Evolutionary conservation across 2,113 vertebrate genomes (phyloP), one percentile per base, ranked within the genome.

Genomic region (Sclerurus mexicanus): DNA sequence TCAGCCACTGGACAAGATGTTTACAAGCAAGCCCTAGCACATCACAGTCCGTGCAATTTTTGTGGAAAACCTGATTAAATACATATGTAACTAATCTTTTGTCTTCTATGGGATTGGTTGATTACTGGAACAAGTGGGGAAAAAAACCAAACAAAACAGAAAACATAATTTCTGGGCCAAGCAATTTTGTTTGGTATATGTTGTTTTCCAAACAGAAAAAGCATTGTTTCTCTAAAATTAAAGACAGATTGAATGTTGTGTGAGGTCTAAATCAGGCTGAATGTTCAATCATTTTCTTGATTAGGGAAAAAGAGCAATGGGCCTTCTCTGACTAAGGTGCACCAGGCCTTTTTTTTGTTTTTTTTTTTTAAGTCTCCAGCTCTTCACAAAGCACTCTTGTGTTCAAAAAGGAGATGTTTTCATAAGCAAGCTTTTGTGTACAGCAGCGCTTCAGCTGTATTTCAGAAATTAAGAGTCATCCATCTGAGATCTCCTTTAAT

Each of bases 381-480:
- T 85, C 81, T 89, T 89, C 94, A 89, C 58, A 91, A 87, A 96
- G 49, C 7, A 1, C 0, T 0, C 73, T 81, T 92, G 30, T 76
- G 20, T 62, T 93, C 86, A 22, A 63, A 90, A 95, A 8, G 8
- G 8, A 77, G 74, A 60, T 85, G 44, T 94, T 94, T 73, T 81
- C 53, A 52, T 85, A 69, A 89, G 91, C 86, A 64, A 76, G 69
- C 62, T 44, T 87, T 93, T 94, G 84, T 93, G 76, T 78, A n/a
- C 67, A 53, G 42, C 53, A 40, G 64, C 5, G 20, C 53, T 94
- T 96, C 87, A 92, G 72, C 92, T 86, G 78, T 68, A 87, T 94
- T 89, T 86, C 91, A 96, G 87, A 95, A 96, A 96, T 97, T 71
- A 95, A 92, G 91, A 95, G 90, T 58, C 69, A 69, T 92, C 96